Base-by-base conservation (phyloP, 2,113 vertebrate genomes). In the Nymphicus hollandicus region DNA sequence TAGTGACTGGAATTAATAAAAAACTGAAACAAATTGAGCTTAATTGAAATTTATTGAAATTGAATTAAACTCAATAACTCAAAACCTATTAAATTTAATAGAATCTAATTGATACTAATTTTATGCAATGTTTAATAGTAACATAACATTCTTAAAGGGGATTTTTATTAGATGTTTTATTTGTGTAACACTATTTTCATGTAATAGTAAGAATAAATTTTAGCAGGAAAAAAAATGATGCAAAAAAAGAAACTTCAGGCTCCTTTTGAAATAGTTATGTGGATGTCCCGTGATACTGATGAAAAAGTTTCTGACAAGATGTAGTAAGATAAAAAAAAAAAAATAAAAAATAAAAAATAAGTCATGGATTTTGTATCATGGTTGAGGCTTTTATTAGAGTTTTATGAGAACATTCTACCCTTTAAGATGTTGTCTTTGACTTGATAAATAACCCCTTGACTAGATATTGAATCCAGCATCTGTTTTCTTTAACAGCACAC, bases 21-120 rank as follows among this genome's bases (percentile, higher is more conserved):
- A 98, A 97, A 97, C 93, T 78, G 92, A 97, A 97, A 96, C 94
- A 98, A 98, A 98, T 96, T 97, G 22, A 37, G 86, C 88, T 95
- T 98, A 98, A 98, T 98, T 98, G 97, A 98, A 98, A 98, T 97
- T 94, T 98, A 98, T 98, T 97, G 97, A 97, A 98, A 98, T 97
- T 93, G 91, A 97, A 97, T 98, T 98, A 97, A 98, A 97, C 88
- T 96, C 94, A 97, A 96, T 97, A 98, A 97, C 86, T 97, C 96
- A 98, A 97, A 97, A 39, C 78, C 95, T 96, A 97, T 98, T 98
- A 97, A 97, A 97, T 95, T 95, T 97, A 98, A 97, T 97, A 96
- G 92, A 95, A 97, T 92, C 93, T 98, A 98, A 97, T 97, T 97
- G 69, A 96, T 98, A 97, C 95, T 97, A 97, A 97, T 97, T 97